phyloP scores from a whole-genome alignment of 1,140 invertebrate species.

The Ips typographus region DNA sequence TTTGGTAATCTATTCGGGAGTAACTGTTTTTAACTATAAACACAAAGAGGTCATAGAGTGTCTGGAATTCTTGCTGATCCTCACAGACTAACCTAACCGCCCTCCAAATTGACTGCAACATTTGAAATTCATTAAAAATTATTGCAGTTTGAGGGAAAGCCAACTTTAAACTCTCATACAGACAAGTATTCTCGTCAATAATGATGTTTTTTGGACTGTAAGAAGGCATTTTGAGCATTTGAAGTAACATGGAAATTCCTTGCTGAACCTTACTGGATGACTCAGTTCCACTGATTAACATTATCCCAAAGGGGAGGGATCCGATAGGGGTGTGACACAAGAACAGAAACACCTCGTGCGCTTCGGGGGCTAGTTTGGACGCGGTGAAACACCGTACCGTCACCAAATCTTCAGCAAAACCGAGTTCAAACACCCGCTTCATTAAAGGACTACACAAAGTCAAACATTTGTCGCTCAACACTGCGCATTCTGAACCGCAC shows the following conservation, averaged over 20 bases:
- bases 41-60: slow-evolving; percentile 17
- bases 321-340: slow-evolving; percentile 23
- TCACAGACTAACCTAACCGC: slow-evolving; percentile 10
- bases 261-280: neutral
- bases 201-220: slow-evolving; percentile 24
- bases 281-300: slow-evolving; percentile 6
- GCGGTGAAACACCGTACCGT: slow-evolving; percentile 9
- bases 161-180: slow-evolving; percentile 7
- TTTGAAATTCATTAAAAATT: slow-evolving; percentile 23
- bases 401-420: slow-evolving; percentile 22
- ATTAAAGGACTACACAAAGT: slow-evolving; percentile 12
- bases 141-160: slow-evolving; percentile 8
- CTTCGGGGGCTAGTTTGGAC: slow-evolving; percentile 2
- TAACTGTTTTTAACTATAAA: neutral
- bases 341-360: slow-evolving; percentile 18
- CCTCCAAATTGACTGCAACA: slow-evolving; percentile 26
- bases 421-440: slow-evolving; percentile 19
- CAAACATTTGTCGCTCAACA: slow-evolving; percentile 2
- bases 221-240: neutral
- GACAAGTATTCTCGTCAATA: slow-evolving; percentile 5
- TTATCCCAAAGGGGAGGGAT: slow-evolving; percentile 20
- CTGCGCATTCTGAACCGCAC: neutral
- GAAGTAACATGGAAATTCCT: slow-evolving; percentile 1
- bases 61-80: slow-evolving; percentile 19
- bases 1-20: slow-evolving; percentile 12